A percentile compares a stretch with the other conserved stretches of the same genome.
phyloP scores from a whole-genome alignment of 2,797 vertebrate species.

The Spinus olivaceus region DNA sequence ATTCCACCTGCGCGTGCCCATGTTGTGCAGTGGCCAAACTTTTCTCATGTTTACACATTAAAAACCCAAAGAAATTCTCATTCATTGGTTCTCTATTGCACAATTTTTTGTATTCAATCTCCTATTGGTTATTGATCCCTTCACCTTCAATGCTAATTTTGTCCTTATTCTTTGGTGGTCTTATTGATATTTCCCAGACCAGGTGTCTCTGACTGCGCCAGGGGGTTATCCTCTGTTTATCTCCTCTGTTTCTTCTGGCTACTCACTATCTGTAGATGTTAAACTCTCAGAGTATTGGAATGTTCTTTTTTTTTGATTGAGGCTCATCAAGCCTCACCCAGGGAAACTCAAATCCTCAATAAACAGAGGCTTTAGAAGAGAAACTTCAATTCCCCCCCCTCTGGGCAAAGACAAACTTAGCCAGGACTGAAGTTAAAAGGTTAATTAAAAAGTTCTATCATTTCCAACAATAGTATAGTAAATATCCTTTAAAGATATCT shows the following conservation, averaged over 20 bases:
- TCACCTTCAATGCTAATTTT: neutral
- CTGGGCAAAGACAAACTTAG: neutral
- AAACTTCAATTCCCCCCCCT: rapidly evolving
- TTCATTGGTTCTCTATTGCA: neutral
- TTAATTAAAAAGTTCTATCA: rapidly evolving
- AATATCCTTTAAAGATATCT: neutral
- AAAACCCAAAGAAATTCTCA: neutral
- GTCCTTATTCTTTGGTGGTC: neutral
- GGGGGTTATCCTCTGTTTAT: neutral
- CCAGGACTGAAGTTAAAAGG: neutral
- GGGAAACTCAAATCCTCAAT: neutral
- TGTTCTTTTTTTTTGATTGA: neutral
- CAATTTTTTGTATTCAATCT: neutral
- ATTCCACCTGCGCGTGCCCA: neutral
- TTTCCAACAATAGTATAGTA: neutral
- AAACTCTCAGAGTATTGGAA: neutral
- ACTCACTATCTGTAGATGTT: neutral
- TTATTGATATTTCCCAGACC: neutral
- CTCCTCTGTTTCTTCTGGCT: neutral
- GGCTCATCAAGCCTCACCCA: neutral
- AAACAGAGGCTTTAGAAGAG: neutral
- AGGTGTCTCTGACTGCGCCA: neutral
- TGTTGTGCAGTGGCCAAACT: neutral
- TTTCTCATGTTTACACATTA: neutral
- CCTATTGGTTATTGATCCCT: neutral